Base-by-base conservation (phyloP, 2,888 invertebrate species). In the Mythimna pallens region DNA sequence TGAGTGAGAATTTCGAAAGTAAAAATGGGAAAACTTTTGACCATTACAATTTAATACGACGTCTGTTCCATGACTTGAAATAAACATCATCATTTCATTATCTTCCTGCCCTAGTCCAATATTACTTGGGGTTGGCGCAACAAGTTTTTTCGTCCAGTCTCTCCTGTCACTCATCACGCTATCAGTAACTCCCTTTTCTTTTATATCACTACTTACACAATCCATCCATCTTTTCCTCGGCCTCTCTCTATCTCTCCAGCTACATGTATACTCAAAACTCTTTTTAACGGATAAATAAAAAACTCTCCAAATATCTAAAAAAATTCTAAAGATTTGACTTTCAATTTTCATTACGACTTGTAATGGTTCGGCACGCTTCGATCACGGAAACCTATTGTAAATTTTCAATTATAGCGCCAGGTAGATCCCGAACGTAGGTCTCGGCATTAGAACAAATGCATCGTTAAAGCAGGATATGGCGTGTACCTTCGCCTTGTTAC, bases 361-460 rank as follows among this genome's bases (percentile, higher is more conserved):
- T 12, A 9, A 43, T 25, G 55, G 22, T 30, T 25, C 20, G 1
- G 9, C 7, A 50, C 9, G 12, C n/a, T 54, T 58, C 8, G 43
- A 59, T 57, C 55, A 61, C 22, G 30, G 47, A 62, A 58, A 64
- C 59, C 52, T 63, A 34, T 67, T 61, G 59, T 73, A 73, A 81
- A 81, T 72, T 78, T 81, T 65, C 78, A 82, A 78, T 81, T 81
- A 81, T 63, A 78, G 65, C 43, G 65, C 70, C 34, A n/a, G 30
- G 52, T 66, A 78, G 74, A 70, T 73, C 65, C 64, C 59, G 82
- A 83, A 84, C 80, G 78, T 57, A 81, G 73, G 68, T 71, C 54
- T 72, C 67, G 73, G 89, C 87, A 90, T 91, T 89, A 90, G 88
- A 89, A 92, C 91, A 91, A 92, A 93, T 91, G 89, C 87, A 85